Conservation (phyloP, 2,888 invertebrate genomes). For the Spisula subtruncata region DNA sequence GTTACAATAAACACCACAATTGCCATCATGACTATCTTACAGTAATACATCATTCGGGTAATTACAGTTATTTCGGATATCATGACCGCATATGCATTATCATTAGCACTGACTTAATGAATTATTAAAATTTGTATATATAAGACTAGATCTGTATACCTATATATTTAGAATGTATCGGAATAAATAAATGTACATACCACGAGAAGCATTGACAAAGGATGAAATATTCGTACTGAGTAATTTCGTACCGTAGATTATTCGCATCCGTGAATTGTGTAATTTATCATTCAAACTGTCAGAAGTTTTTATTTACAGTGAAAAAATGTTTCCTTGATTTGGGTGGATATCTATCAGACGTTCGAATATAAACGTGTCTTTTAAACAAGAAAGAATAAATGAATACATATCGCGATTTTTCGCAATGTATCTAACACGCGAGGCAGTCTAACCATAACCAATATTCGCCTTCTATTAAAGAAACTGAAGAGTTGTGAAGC, state of each 20-base stretch:
- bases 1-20: not conserved
- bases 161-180: not conserved
- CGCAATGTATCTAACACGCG: not conserved
- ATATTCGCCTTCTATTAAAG: not conserved
- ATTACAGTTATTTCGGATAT: not conserved
- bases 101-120: not conserved
- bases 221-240: not conserved
- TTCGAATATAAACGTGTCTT: too few relatives aligned
- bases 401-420: not conserved
- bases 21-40: not conserved
- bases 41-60: not conserved
- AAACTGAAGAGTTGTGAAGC: not conserved
- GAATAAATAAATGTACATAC: not conserved
- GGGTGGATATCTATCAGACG: too few relatives aligned
- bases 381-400: not conserved
- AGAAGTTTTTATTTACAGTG: not conserved
- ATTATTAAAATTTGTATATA: not conserved
- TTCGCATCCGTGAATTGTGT: not conserved
- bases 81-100: not conserved
- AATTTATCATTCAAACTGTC: not conserved
- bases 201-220: not conserved
- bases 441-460: not conserved
- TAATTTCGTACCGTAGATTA: slow-evolving; percentile 13
- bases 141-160: not conserved
- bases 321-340: too few relatives aligned